Base-by-base conservation (phyloP, 2,113 vertebrate species). In the Oreochromis tanganicae region DNA sequence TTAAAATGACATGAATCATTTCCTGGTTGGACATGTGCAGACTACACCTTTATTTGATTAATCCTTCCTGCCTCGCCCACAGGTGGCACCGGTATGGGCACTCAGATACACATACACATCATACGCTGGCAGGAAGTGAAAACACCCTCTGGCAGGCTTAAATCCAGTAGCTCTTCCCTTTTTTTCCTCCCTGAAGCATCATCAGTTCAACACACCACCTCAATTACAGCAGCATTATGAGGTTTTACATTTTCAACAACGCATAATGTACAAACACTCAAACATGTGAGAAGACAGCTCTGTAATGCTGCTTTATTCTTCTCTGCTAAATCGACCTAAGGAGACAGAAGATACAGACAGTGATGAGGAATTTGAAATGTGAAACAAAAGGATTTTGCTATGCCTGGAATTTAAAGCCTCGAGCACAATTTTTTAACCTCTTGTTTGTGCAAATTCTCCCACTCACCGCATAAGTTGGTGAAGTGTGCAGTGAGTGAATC, bases 21-120 rank as follows among this genome's bases (percentile, higher is more conserved):
- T 94, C 91, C 92, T 88, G 87, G 50, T 52, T 91, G 48, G 34
- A 88, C 57, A 85, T 93, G 86, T 89, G 27, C 48, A 90, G 81
- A 56, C n/a, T 82, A 81, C 73, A 91, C 91, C 92, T 92, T 92
- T 93, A 61, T 94, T 94, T 89, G 88, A 24, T 41, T 52, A 88
- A 83, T 87, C 85, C 83, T 86, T 88, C 80, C 87, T 85, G 89
- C 86, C 84, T 57, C 57, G 50, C 88, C 93, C 89, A 89, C 75
- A 85, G 89, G 79, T 88, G 84, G 71, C 89, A 85, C 14, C 78
- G 83, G 68, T 57, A 89, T 24, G 29, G 43, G 10, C 57, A 34
- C 59, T 71, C 19, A 52, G 59, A 36, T 12, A 36, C 24, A 29
- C 68, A 52, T 32, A 48, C 36, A 19, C 27, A 6, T 17, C 7